Percentiles rank a stretch among this genome's conserved stretches.
Conservation (phyloP, 1,140 invertebrate genomes). For the Nephila pilipes region DNA sequence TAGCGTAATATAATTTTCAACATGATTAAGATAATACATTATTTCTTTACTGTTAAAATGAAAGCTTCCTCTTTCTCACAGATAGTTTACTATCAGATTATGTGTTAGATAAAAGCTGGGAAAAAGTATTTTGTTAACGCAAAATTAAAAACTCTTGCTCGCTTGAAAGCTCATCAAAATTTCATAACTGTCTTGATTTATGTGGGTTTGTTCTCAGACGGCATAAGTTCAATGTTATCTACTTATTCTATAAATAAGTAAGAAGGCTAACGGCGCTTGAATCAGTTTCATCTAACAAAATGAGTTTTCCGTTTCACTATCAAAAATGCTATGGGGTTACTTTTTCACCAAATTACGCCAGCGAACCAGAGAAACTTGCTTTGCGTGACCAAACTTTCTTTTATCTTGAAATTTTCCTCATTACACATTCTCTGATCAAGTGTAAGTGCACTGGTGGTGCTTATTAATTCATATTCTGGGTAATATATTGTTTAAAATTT, state of each 20-base stretch:
- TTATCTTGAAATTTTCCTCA: slow-evolving; percentile 12
- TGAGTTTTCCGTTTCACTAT: background rate
- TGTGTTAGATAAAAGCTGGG: slow-evolving; percentile 25
- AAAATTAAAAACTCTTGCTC: slow-evolving; percentile 5
- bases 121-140: slow-evolving; percentile 15
- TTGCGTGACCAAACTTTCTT: background rate
- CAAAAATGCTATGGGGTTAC: background rate
- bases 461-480: background rate
- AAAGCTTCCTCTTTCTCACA: background rate
- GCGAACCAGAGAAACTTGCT: slow-evolving; percentile 4
- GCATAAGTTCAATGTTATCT: slow-evolving; percentile 26
- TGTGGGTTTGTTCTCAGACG: slow-evolving; percentile 42
- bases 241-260: slow-evolving; percentile 55
- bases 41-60: background rate
- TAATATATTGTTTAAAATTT: slow-evolving; percentile 8
- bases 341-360: slow-evolving; percentile 26
- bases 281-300: slow-evolving; percentile 47
- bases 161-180: slow-evolving; percentile 60
- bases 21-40: background rate
- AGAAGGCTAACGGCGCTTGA: slow-evolving; percentile 41
- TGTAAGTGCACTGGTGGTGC: background rate
- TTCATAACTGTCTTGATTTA: slow-evolving; percentile 56
- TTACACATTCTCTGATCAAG: background rate
- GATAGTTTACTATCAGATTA: background rate
- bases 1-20: background rate